Evolutionary conservation across 53 echinoderm and acorn worm genomes (phyloP).

Genomic region (Apostichopus leukothele): DNA sequence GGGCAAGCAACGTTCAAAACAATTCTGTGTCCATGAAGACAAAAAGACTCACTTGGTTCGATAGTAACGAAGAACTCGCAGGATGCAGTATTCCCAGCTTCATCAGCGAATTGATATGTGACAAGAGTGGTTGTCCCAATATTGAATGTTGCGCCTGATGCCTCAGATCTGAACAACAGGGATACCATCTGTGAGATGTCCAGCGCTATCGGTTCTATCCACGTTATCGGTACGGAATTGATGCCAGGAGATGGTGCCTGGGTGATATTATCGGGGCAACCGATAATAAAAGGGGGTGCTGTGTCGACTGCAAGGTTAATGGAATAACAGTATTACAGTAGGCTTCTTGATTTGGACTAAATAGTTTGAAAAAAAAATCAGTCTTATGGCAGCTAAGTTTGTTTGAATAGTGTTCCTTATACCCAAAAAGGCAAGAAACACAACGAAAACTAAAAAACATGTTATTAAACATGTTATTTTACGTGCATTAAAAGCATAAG

Average conservation of each 20-base stretch:
- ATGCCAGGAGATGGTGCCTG: not conserved
- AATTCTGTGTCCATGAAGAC: too few relatives aligned
- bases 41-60: not conserved
- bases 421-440: too few relatives aligned
- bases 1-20: too few relatives aligned
- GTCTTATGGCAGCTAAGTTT: too few relatives aligned
- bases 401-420: too few relatives aligned
- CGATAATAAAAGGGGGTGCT: not conserved
- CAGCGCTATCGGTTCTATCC: not conserved
- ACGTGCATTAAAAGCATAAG: too few relatives aligned
- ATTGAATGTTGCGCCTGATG: not conserved
- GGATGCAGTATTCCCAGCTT: not conserved
- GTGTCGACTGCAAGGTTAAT: not conserved
- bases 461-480: too few relatives aligned
- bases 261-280: conserved; percentile 2
- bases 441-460: too few relatives aligned
- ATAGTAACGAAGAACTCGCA: conserved; percentile 15
- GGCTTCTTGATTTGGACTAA: too few relatives aligned
- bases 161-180: not conserved
- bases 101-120: not conserved
- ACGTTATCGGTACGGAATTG: not conserved
- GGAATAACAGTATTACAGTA: not conserved
- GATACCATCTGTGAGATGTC: not conserved
- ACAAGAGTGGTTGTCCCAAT: not conserved
- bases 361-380: too few relatives aligned